These are phyloP conservation scores for Nemotelus nigrinus DNA, from an alignment of 2,888 invertebrate species.

Conservation along the genomic window DNA sequence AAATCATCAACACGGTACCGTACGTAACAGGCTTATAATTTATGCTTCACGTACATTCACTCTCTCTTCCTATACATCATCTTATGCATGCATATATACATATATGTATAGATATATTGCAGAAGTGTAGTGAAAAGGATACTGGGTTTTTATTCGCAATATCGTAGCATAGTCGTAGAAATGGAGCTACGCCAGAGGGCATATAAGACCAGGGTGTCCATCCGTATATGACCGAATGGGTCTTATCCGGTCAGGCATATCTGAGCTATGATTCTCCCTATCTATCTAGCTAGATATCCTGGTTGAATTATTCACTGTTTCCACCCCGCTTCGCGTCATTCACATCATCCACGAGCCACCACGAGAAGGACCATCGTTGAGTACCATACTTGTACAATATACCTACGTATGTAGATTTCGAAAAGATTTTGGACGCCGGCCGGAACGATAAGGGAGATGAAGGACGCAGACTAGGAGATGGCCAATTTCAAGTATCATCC, in stretches of 20 bases:
- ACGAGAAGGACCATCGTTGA: no score
- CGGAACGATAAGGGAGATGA: not conserved
- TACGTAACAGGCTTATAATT: slow-evolving; percentile 39
- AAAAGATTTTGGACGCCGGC: no score
- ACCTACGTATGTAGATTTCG: no score
- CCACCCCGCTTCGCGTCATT: not conserved
- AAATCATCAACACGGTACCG: slow-evolving; percentile 53
- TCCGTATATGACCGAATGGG: not conserved
- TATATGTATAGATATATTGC: no score
- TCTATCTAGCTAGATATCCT: not conserved
- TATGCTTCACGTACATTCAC: slow-evolving; percentile 20
- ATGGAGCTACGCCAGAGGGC: not conserved
- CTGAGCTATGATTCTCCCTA: not conserved
- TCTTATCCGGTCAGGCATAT: slow-evolving; percentile 11
- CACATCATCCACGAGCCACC: not conserved
- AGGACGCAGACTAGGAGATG: not conserved
- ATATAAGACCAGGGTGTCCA: not conserved
- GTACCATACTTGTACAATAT: no score
- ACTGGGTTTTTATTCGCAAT: not conserved
- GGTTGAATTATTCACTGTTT: not conserved
- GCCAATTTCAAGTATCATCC: slow-evolving; percentile 15
- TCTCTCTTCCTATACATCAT: not conserved
- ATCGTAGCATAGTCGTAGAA: not conserved
- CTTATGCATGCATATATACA: no score
- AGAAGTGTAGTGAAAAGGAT: not conserved